A percentile compares a stretch with the other conserved stretches of the same genome.
Conservation (phyloP, 1,140 invertebrate genomes). For the Whitmania pigra region DNA sequence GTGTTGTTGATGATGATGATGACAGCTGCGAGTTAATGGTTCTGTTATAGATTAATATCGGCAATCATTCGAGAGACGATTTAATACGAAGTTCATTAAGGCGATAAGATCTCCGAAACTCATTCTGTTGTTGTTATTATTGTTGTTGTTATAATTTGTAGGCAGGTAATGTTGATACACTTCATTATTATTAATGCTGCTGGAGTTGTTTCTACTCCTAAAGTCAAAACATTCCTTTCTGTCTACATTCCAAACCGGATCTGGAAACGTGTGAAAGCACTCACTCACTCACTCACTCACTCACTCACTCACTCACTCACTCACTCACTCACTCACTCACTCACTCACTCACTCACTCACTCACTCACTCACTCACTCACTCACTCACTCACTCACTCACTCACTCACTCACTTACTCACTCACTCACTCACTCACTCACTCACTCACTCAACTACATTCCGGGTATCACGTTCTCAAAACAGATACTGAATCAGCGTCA, state of each 20-base stretch:
- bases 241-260: too few relatives aligned
- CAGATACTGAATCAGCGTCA: too few relatives aligned
- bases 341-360: slow-evolving; percentile 25
- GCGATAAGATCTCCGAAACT: too few relatives aligned
- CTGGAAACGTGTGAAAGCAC: slow-evolving; percentile 7
- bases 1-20: too few relatives aligned
- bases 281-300: slow-evolving; percentile 25
- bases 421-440: slow-evolving; percentile 24
- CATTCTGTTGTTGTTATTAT: background rate
- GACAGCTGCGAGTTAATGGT: too few relatives aligned
- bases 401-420: slow-evolving; percentile 25
- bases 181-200: background rate
- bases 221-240: too few relatives aligned
- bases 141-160: background rate
- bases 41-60: too few relatives aligned
- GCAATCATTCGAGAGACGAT: too few relatives aligned
- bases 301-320: slow-evolving; percentile 24
- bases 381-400: slow-evolving; percentile 26
- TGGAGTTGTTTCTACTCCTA: too few relatives aligned
- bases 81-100: too few relatives aligned
- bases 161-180: background rate
- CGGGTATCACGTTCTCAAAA: too few relatives aligned
- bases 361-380: slow-evolving; percentile 24
- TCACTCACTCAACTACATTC: slow-evolving; percentile 23
- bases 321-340: slow-evolving; percentile 26